These are phyloP conservation scores for Limenitis camilla DNA, from an alignment of 2,888 invertebrate genomes.

Conservation along the genomic window DNA sequence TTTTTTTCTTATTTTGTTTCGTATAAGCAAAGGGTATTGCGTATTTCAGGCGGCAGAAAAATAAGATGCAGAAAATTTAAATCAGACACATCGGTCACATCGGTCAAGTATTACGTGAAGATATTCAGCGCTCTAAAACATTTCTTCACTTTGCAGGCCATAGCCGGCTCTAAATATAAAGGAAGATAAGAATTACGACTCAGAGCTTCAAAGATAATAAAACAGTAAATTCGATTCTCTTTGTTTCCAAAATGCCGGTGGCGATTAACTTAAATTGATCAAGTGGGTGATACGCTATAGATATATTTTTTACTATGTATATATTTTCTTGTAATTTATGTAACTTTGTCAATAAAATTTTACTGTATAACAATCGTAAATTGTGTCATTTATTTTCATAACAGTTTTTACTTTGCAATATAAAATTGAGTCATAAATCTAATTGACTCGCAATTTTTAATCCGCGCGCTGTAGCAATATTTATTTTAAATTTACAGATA, in stretches of 20 bases:
- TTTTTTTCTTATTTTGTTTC: slow-evolving; percentile 24
- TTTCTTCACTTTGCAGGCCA: slow-evolving; percentile 69
- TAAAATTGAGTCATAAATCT: not conserved
- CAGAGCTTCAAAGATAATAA: slow-evolving; percentile 2
- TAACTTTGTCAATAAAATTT: slow-evolving; percentile 58
- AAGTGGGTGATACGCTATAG: slow-evolving; percentile 42
- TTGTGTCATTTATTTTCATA: slow-evolving; percentile 16
- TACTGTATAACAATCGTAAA: slow-evolving; percentile 31
- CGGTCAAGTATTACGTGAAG: slow-evolving; percentile 64
- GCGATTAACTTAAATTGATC: slow-evolving; percentile 39
- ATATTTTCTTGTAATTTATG: slow-evolving; percentile 61
- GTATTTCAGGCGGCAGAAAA: slow-evolving; percentile 69
- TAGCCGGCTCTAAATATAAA: slow-evolving; percentile 66
- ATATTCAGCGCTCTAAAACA: slow-evolving; percentile 70
- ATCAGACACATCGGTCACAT: slow-evolving; percentile 62
- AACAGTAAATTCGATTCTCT: slow-evolving; percentile 9
- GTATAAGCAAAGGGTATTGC: slow-evolving; percentile 34
- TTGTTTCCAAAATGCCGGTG: slow-evolving; percentile 26
- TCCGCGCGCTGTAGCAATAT: not conserved
- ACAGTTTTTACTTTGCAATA: not conserved
- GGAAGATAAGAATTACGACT: slow-evolving; percentile 44
- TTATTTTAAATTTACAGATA: no score
- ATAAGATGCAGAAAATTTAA: slow-evolving; percentile 65
- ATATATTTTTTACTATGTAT: slow-evolving; percentile 46
- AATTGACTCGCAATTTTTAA: not conserved